A percentile compares a stretch with the other conserved stretches of the same genome.
Evolutionary conservation across 2,113 vertebrate species (phyloP).

Genomic region (Dinomys branickii): DNA sequence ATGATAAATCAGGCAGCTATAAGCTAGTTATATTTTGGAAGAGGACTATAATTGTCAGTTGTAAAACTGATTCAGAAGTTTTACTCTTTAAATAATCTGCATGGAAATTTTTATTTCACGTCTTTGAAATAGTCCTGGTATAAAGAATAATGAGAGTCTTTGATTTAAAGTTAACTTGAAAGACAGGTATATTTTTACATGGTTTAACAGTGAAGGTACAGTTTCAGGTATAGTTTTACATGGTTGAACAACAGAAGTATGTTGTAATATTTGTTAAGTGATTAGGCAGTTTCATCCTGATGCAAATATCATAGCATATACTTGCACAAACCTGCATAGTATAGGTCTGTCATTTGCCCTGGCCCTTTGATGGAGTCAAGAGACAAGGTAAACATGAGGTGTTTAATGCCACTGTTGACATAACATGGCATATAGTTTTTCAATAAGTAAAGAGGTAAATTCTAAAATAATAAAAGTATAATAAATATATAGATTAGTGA

Average conservation of each 20-base stretch:
- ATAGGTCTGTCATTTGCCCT: neutral
- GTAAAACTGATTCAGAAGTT: neutral
- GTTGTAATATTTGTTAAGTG: neutral
- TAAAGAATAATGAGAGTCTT: neutral
- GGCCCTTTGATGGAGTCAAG: neutral
- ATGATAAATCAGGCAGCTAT: neutral
- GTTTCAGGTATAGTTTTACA: neutral
- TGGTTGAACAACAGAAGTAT: neutral
- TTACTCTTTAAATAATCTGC: slow-evolving; percentile 24
- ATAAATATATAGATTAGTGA: neutral
- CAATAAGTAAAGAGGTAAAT: no score
- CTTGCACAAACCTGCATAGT: neutral
- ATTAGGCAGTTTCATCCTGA: neutral
- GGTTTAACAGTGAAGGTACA: neutral
- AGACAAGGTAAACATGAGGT: neutral
- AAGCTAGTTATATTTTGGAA: neutral
- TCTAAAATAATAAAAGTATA: neutral
- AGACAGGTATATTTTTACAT: neutral
- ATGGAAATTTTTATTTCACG: neutral
- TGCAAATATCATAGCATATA: neutral
- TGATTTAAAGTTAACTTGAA: slow-evolving; percentile 21
- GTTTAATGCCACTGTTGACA: neutral
- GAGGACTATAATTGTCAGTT: neutral
- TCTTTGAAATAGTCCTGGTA: neutral
- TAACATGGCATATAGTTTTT: neutral